Evolutionary conservation across 92 coral and sea anemone genomes (phyloP).

Genomic region (Epizoanthus scotinus): DNA sequence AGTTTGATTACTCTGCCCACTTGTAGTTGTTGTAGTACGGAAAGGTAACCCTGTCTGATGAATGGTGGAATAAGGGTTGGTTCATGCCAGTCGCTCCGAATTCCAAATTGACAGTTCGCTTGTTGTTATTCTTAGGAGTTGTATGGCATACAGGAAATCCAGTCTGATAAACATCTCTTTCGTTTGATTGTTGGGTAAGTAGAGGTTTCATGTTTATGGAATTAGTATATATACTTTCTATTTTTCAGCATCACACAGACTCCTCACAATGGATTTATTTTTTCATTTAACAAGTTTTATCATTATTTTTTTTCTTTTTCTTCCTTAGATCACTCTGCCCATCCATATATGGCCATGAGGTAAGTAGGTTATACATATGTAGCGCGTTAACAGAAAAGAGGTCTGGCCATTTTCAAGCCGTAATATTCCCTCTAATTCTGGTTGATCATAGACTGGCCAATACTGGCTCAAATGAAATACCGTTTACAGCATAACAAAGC

Average conservation of each 20-base stretch:
- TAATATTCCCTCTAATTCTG: too few species aligned
- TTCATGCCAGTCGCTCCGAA: too few species aligned
- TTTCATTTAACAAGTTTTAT: neutral
- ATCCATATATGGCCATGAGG: slow-evolving; percentile 17
- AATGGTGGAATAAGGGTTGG: too few species aligned
- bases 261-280: neutral
- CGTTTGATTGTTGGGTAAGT: slow-evolving; percentile 91
- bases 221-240: neutral
- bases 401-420: too few species aligned
- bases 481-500: too few species aligned
- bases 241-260: neutral
- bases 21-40: too few species aligned
- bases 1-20: too few species aligned
- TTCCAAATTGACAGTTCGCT: too few species aligned
- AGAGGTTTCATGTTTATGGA: neutral
- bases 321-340: slow-evolving; percentile 5
- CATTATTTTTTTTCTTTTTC: neutral
- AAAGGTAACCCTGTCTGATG: too few species aligned
- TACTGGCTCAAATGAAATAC: too few species aligned
- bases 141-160: slow-evolving; percentile 97
- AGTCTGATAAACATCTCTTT: slow-evolving; percentile 79
- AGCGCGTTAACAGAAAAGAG: too few species aligned
- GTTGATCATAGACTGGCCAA: too few species aligned
- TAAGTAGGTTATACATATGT: neutral
- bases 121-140: slow-evolving; percentile 63